Evolutionary conservation across 2,797 vertebrate genomes (phyloP).

Genomic region (Thaleichthys pacificus): DNA sequence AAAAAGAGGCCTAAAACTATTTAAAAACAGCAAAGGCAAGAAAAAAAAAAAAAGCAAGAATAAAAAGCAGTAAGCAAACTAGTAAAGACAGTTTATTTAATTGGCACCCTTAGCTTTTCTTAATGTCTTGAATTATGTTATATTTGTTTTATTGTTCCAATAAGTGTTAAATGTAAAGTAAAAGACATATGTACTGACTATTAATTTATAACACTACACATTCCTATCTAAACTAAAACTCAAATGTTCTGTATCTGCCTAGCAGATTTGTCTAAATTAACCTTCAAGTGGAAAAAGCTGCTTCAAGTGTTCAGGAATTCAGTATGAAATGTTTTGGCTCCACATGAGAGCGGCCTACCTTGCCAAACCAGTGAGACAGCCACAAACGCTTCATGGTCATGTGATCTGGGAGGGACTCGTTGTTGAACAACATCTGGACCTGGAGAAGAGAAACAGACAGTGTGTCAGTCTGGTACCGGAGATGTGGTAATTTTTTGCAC

Average conservation of each 20-base stretch:
- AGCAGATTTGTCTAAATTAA: conserved; percentile 6
- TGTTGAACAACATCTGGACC: conserved; percentile 95
- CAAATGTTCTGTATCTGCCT: neutral
- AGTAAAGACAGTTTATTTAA: too few relatives aligned
- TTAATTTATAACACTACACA: neutral
- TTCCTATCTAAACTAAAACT: neutral
- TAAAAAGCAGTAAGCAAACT: too few relatives aligned
- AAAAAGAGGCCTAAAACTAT: too few relatives aligned
- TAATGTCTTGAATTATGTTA: neutral
- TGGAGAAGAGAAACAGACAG: conserved; percentile 44
- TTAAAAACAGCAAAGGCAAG: too few relatives aligned
- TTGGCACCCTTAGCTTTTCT: too few relatives aligned
- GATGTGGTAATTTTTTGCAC: too few relatives aligned
- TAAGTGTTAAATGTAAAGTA: neutral
- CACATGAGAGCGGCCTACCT: conserved; percentile 72
- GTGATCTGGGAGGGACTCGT: conserved; percentile 90
- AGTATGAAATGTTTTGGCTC: conserved; percentile 27
- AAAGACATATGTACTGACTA: neutral
- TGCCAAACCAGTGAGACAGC: conserved; percentile 95
- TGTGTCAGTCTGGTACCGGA: too few relatives aligned
- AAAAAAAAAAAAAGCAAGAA: too few relatives aligned
- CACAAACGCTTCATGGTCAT: conserved; percentile 98
- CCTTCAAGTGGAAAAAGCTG: neutral
- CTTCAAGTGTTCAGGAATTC: conserved; percentile 23
- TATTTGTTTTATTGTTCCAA: neutral